Percentiles rank a stretch among this genome's conserved stretches.
Conservation (phyloP, 2,888 invertebrate genomes). For the Tineola bisselliella region DNA sequence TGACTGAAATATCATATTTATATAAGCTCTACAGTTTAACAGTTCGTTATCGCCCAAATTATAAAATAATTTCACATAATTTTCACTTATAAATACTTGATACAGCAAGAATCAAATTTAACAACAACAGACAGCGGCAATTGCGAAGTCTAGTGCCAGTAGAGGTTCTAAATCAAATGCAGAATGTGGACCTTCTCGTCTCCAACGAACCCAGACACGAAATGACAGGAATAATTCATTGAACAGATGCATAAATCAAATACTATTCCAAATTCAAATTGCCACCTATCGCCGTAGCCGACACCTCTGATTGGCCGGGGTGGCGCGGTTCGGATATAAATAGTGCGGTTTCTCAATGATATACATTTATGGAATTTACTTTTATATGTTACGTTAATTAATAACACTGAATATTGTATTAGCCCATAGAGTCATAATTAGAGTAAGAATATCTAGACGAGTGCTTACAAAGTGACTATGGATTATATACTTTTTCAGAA, state of each 20-base stretch:
- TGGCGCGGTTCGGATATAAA: constrained; percentile 57
- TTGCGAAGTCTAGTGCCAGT: background rate
- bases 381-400: background rate
- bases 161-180: background rate
- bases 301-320: constrained; percentile 54
- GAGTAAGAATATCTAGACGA: too few relatives aligned
- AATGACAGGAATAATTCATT: constrained; percentile 51
- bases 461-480: too few relatives aligned
- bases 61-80: too few relatives aligned
- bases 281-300: constrained; percentile 43
- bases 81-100: too few relatives aligned
- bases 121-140: background rate
- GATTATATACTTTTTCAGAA: too few relatives aligned
- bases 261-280: constrained; percentile 59
- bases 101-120: background rate
- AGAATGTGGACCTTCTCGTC: constrained; percentile 3
- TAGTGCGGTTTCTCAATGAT: constrained; percentile 45
- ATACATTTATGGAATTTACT: background rate
- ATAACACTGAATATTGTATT: too few relatives aligned
- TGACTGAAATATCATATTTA: too few relatives aligned
- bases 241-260: constrained; percentile 63
- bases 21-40: too few relatives aligned
- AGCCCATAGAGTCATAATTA: too few relatives aligned
- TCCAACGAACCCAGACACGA: constrained; percentile 6
- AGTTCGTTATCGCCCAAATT: background rate